Evolutionary conservation across 2,113 vertebrate species (phyloP).

Genomic region (Petrocephalus microphthalmus): DNA sequence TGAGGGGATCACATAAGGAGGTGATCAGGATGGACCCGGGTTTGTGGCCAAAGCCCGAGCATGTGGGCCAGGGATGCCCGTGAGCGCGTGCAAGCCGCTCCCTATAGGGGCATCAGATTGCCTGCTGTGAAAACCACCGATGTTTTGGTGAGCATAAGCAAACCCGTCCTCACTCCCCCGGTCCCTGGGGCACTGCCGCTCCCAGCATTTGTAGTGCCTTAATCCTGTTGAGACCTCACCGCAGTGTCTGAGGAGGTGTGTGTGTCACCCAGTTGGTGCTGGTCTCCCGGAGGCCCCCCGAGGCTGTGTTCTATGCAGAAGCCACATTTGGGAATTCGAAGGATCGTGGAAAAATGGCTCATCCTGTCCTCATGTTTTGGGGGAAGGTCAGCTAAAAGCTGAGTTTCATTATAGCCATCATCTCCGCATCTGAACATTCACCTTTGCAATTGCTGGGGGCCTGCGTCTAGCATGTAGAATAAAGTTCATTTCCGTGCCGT

Average conservation of each 20-base stretch:
- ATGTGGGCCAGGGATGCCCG: neutral
- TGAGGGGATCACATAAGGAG: neutral
- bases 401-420: neutral
- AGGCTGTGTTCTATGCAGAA: neutral
- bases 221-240: neutral
- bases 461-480: constrained; percentile 26
- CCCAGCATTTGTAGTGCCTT: neutral
- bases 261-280: neutral
- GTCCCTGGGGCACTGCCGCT: neutral
- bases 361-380: neutral
- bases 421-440: neutral
- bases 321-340: neutral
- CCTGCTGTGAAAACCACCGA: neutral
- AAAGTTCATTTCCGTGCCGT: constrained; percentile 46
- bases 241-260: neutral
- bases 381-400: neutral
- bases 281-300: too few species aligned
- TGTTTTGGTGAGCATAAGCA: neutral
- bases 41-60: neutral
- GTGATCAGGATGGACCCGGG: neutral
- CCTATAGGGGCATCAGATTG: neutral
- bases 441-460: neutral
- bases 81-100: neutral
- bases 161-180: neutral
- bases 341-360: neutral